These are phyloP conservation scores for Lucilia cuprina DNA, from an alignment of 1,140 invertebrate species.

Conservation along the genomic window DNA sequence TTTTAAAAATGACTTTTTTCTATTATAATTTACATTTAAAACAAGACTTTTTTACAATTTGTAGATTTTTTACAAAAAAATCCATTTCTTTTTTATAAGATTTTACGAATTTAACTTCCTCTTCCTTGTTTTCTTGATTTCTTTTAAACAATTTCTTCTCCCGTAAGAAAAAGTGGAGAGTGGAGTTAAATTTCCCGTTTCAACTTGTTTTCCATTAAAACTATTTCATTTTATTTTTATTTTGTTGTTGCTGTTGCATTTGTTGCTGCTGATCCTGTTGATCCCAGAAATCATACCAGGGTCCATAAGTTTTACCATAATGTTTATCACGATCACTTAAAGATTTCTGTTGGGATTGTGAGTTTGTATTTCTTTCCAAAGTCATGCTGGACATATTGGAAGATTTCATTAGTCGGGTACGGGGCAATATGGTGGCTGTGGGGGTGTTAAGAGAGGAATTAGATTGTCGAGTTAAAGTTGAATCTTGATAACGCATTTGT, in stretches of 20 bases:
- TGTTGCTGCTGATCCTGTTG: slow-evolving; percentile 51
- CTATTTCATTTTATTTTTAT: slow-evolving; percentile 59
- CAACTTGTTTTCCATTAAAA: background rate
- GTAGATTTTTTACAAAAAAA: background rate
- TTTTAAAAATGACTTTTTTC: background rate
- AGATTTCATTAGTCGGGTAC: slow-evolving; percentile 70
- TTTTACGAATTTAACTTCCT: background rate
- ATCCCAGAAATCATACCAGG: slow-evolving; percentile 88
- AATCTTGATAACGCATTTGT: slow-evolving; percentile 38
- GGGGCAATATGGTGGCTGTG: slow-evolving; percentile 70
- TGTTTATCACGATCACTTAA: slow-evolving; percentile 49
- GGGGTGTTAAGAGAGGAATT: slow-evolving; percentile 43
- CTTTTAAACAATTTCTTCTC: slow-evolving; percentile 14
- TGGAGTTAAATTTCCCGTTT: background rate
- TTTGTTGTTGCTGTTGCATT: background rate
- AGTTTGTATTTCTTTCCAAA: slow-evolving; percentile 45
- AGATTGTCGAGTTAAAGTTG: slow-evolving; percentile 49
- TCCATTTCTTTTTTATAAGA: background rate
- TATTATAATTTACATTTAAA: slow-evolving; percentile 13
- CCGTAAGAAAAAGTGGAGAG: slow-evolving; percentile 30
- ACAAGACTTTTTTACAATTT: slow-evolving; percentile 26
- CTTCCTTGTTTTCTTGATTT: background rate
- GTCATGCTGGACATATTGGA: slow-evolving; percentile 48
- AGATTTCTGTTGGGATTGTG: background rate
- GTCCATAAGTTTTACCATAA: slow-evolving; percentile 75